Percentiles rank a stretch among this genome's conserved stretches.
phyloP scores from a whole-genome alignment of 2,797 vertebrate species.

The Nannoperca obscura region DNA sequence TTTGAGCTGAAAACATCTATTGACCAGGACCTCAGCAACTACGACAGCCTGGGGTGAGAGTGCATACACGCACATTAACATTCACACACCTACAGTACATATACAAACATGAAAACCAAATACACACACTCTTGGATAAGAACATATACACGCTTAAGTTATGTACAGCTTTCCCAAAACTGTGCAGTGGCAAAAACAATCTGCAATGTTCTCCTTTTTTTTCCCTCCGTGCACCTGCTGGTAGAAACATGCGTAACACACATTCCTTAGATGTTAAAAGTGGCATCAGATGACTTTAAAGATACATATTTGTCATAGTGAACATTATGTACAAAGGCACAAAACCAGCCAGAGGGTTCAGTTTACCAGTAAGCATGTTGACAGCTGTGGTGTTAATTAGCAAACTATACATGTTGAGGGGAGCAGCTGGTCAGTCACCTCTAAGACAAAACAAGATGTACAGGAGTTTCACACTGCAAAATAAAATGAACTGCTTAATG shows the following conservation, averaged over 20 bases:
- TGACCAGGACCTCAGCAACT: conserved; percentile 87
- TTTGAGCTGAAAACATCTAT: conserved; percentile 93
- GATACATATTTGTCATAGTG: conserved; percentile 43
- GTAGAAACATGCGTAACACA: conserved; percentile 1
- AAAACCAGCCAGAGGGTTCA: conserved; percentile 20
- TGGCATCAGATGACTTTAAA: conserved; percentile 30
- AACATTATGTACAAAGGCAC: conserved; percentile 32
- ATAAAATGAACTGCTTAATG: neutral
- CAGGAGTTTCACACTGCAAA: neutral
- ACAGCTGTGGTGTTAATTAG: conserved; percentile 36
- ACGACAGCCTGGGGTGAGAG: conserved; percentile 78
- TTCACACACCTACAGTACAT: neutral
- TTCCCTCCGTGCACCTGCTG: conserved; percentile 23
- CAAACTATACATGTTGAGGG: conserved; percentile 23
- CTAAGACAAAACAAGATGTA: conserved; percentile 36
- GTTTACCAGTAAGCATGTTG: conserved; percentile 55
- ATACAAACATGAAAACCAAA: neutral
- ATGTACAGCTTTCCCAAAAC: neutral
- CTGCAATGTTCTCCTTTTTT: neutral
- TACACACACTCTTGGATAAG: neutral
- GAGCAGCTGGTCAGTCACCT: conserved; percentile 53
- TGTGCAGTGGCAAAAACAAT: neutral
- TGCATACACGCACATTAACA: neutral
- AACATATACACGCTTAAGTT: neutral
- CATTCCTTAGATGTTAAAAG: conserved; percentile 20